These are phyloP conservation scores for Epizoanthus scotinus DNA, from an alignment of 92 coral and sea anemone species.

Conservation along the genomic window DNA sequence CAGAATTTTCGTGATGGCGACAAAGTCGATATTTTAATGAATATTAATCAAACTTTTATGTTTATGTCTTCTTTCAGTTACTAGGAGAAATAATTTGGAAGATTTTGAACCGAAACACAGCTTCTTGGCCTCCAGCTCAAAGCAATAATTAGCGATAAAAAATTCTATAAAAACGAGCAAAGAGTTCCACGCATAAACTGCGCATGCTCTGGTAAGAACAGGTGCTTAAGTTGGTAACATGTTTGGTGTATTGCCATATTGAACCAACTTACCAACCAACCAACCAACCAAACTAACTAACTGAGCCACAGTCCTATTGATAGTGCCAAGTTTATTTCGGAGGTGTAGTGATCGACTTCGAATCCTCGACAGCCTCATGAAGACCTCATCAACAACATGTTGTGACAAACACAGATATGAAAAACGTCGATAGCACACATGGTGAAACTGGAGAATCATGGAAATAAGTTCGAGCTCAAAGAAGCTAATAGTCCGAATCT, in stretches of 20 bases:
- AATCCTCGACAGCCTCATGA: neutral
- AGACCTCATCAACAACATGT: conserved; percentile 25
- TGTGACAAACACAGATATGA: conserved; percentile 31
- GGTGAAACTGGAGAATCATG: conserved; percentile 63
- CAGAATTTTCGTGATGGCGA: conserved; percentile 38
- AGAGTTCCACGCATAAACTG: conserved; percentile 10
- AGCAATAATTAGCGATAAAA: conserved; percentile 39
- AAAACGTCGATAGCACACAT: conserved; percentile 26
- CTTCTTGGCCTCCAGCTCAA: neutral
- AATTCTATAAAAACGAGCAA: conserved; percentile 32
- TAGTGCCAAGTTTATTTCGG: neutral
- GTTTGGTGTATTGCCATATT: conserved; percentile 63
- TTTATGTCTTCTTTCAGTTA: neutral
- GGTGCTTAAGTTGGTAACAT: conserved; percentile 71
- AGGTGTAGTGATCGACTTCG: conserved; percentile 5
- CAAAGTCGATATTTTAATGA: conserved; percentile 35
- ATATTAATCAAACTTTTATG: conserved; percentile 11
- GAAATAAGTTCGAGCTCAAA: conserved; percentile 85
- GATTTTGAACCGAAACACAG: neutral
- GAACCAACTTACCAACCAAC: conserved; percentile 80
- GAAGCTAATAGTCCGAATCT: conserved; percentile 84
- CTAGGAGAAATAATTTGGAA: neutral
- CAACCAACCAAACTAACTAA: conserved; percentile 51
- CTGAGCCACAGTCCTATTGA: conserved; percentile 13
- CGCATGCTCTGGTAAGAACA: conserved; percentile 69